Evolutionary conservation across 2,113 vertebrate species (phyloP).

Genomic region (Callithrix jacchus): DNA sequence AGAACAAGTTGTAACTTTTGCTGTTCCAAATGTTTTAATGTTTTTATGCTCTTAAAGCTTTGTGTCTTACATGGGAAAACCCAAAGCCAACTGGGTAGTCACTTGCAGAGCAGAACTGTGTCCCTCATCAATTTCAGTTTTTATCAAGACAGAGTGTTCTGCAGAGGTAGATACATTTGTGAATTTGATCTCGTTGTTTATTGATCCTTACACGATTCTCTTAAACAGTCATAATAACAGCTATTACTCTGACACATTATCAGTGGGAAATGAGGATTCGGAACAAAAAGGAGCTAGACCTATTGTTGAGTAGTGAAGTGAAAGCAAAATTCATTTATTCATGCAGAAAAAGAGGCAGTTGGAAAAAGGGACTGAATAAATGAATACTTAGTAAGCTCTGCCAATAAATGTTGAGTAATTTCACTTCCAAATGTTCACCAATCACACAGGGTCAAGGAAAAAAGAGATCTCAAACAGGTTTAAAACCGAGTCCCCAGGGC

Average conservation of each 20-base stretch:
- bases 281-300: not conserved
- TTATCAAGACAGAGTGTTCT: not conserved
- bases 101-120: not conserved
- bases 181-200: constrained; percentile 19
- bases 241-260: constrained; percentile 44
- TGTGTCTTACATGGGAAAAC: not conserved
- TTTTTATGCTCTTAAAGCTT: constrained; percentile 2
- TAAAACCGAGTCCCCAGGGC: not conserved
- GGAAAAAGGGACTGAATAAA: not conserved
- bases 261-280: not conserved
- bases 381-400: no score
- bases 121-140: not conserved
- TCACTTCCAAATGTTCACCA: not conserved
- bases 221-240: not conserved
- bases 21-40: not conserved
- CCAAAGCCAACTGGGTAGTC: not conserved
- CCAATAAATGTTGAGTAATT: no score
- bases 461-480: not conserved
- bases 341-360: not conserved
- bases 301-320: not conserved
- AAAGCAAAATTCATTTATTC: not conserved
- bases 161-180: not conserved
- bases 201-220: not conserved
- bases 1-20: constrained; percentile 1
- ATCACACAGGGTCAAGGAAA: not conserved